phyloP scores from a whole-genome alignment of 2,113 vertebrate species.

The Thinocorus orbignyianus region DNA sequence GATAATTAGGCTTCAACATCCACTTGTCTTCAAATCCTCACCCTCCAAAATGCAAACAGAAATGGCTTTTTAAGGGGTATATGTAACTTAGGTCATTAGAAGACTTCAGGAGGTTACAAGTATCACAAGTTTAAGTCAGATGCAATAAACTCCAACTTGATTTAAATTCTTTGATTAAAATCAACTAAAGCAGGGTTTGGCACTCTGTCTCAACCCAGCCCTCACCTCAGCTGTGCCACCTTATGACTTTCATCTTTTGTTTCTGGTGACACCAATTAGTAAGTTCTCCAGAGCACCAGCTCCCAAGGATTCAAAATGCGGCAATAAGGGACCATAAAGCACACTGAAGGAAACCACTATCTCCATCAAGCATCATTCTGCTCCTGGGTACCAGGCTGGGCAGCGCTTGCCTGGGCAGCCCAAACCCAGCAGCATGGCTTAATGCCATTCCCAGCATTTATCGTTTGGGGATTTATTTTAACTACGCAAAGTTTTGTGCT shows the following conservation, averaged over 20 bases:
- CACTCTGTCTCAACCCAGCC: neutral
- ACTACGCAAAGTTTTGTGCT: neutral
- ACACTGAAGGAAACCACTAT: accelerated
- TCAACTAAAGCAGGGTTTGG: neutral
- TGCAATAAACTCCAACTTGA: neutral
- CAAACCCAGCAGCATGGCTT: neutral
- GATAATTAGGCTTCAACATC: neutral
- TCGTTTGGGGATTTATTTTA: neutral
- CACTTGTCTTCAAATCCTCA: neutral
- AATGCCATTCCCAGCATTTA: neutral
- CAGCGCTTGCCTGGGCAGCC: neutral
- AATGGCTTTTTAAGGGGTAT: neutral
- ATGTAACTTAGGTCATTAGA: neutral
- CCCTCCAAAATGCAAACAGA: neutral
- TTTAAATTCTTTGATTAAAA: neutral
- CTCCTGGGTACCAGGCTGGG: neutral
- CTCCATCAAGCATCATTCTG: accelerated
- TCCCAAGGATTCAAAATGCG: neutral
- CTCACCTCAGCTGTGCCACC: neutral
- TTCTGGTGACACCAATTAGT: neutral
- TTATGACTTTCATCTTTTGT: neutral
- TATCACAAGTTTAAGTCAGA: neutral
- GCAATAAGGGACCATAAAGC: neutral
- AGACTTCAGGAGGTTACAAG: neutral
- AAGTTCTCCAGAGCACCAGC: neutral